Percentiles rank a stretch among this genome's conserved stretches.
These are phyloP conservation scores for Tridacna gigas DNA, from an alignment of 2,888 invertebrate species.

Conservation along the genomic window DNA sequence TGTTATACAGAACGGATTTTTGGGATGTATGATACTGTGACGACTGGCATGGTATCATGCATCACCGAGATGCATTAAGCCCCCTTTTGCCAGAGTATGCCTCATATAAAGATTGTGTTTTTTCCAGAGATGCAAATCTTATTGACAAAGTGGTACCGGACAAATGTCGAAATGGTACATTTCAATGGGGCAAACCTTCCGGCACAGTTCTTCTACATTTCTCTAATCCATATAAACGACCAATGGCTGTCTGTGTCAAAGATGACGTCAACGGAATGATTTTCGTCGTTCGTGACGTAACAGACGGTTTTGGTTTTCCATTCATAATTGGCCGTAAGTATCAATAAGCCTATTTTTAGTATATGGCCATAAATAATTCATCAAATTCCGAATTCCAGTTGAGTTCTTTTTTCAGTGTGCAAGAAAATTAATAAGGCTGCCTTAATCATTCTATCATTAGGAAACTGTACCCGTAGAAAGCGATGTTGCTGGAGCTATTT, in stretches of 20 bases:
- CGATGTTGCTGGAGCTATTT: too few relatives aligned
- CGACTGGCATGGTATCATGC: too few relatives aligned
- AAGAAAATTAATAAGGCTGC: not conserved
- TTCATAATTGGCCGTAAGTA: slow-evolving; percentile 1
- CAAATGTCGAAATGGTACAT: not conserved
- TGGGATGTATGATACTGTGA: too few relatives aligned
- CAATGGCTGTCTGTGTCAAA: slow-evolving; percentile 3
- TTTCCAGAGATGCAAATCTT: not conserved
- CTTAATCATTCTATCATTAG: too few relatives aligned
- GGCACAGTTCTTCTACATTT: not conserved
- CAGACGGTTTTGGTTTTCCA: not conserved
- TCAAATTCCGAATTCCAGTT: not conserved
- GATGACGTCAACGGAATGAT: slow-evolving; percentile 1
- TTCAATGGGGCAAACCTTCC: not conserved
- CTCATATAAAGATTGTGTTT: too few relatives aligned
- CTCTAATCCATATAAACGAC: not conserved
- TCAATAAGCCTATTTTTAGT: not conserved
- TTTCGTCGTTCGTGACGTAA: not conserved
- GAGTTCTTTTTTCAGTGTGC: too few relatives aligned
- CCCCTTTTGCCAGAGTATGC: too few relatives aligned
- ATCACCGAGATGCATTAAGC: too few relatives aligned
- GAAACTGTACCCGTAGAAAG: too few relatives aligned
- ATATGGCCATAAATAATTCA: too few relatives aligned
- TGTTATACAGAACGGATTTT: too few relatives aligned
- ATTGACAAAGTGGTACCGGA: slow-evolving; percentile 6